Evolutionary conservation across 2,113 vertebrate species (phyloP), one percentile per base, ranked within the genome.

Genomic region (Myodes glareolus): DNA sequence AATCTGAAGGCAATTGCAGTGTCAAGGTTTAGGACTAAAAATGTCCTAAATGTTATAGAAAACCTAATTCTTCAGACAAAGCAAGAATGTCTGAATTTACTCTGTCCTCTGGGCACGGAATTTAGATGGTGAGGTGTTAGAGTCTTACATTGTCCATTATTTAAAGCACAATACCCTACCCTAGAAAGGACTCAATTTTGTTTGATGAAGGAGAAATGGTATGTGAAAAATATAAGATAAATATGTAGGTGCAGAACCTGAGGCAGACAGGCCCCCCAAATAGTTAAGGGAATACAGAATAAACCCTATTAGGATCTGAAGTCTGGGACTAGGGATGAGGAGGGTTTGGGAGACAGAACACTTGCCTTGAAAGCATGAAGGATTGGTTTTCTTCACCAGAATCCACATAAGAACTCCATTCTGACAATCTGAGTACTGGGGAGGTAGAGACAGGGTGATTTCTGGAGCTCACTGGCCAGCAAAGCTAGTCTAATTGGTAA

Each of bases 41-140:
- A 45, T 88, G 65, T 94, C 29, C 17, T 88, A 45, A 96, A 76
- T 68, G 68, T 50, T 76, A 52, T n/a, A 70, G 31, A 93, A 90
- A 94, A 91, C 11, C 91, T 76, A 8, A 21, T 93, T 95, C 55
- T 55, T 78, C 16, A 75, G 58, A 84, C 4, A 88, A 81, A 81
- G 85, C 31, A 13, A 89, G 10, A 84, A 17, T 42, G 14, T 92
- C 55, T 81, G 65, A 80, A 73, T 89, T 88, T 93, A 45, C 52
- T 82, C 76, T 81, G 85, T 86, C 61, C 42, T 36, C 7, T 81
- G 23, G 73, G 75, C 11, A 19, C 27, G 29, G 27, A 87, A 89
- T 88, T 90, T 80, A 81, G 65, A 33, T 88, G 58, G 84, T 23
- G 36, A 76, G 65, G 55, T 29, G 14, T 82, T 55, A 2, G 36